These are phyloP conservation scores for Argentina silus DNA, from an alignment of 2,797 vertebrate genomes.

Conservation along the genomic window DNA sequence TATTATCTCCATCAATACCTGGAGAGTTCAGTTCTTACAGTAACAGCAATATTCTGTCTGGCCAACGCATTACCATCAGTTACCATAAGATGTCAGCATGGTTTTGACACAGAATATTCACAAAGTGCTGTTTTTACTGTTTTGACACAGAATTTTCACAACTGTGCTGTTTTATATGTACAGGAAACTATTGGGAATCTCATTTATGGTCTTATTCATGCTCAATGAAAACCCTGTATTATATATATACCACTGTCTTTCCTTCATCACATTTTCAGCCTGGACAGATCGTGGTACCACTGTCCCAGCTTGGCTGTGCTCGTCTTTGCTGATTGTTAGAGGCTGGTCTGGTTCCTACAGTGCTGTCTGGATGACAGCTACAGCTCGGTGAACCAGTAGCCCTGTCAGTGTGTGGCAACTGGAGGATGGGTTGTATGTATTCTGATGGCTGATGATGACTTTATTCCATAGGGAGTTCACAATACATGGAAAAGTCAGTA, in stretches of 20 bases:
- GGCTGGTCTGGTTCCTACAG: background rate
- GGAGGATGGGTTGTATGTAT: too few relatives aligned
- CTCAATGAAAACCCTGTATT: too few relatives aligned
- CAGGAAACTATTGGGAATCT: too few relatives aligned
- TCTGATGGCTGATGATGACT: too few relatives aligned
- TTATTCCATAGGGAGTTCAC: too few relatives aligned
- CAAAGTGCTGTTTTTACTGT: background rate
- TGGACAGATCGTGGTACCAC: background rate
- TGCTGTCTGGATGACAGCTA: slow-evolving; percentile 4
- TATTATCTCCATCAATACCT: background rate
- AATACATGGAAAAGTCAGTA: too few relatives aligned
- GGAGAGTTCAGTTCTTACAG: background rate
- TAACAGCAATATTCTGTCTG: background rate
- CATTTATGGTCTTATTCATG: too few relatives aligned
- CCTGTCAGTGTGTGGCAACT: too few relatives aligned
- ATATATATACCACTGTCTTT: slow-evolving; percentile 3
- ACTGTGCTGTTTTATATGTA: too few relatives aligned
- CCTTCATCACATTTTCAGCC: slow-evolving; percentile 4
- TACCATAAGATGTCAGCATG: slow-evolving; percentile 37
- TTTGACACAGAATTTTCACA: slow-evolving; percentile 5
- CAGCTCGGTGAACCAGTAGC: background rate
- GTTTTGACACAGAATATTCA: slow-evolving; percentile 17
- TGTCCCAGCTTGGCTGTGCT: background rate
- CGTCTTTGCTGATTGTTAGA: background rate
- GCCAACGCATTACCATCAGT: slow-evolving; percentile 18